These are phyloP conservation scores for Lithophane socia DNA, from an alignment of 2,888 invertebrate species.

Conservation along the genomic window DNA sequence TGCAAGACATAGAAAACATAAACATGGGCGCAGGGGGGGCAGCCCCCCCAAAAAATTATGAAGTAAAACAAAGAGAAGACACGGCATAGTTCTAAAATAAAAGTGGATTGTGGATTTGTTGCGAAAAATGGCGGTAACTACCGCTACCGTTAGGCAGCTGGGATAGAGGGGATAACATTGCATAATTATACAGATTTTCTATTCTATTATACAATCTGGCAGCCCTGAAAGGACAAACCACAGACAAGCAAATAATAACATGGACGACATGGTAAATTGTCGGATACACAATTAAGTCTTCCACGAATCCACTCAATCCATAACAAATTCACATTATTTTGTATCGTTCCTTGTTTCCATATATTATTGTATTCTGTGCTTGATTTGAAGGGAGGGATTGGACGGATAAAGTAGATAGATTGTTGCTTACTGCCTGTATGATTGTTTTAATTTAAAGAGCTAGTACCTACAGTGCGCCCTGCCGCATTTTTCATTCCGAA, in stretches of 20 bases:
- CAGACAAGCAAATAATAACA: conserved; percentile 37
- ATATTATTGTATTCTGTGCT: too few species aligned
- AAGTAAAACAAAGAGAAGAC: not conserved
- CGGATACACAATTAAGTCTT: conserved; percentile 13
- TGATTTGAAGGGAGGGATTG: not conserved
- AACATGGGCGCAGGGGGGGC: too few species aligned
- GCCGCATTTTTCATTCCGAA: too few species aligned
- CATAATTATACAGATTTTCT: not conserved
- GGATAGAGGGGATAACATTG: too few species aligned
- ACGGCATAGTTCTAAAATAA: not conserved
- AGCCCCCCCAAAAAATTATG: too few species aligned
- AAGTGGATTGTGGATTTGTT: not conserved
- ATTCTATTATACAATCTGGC: not conserved
- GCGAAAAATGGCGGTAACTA: not conserved
- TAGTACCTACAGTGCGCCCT: too few species aligned
- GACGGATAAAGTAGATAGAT: not conserved
- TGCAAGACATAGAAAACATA: too few species aligned
- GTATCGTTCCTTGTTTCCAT: too few species aligned
- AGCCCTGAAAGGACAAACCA: conserved; percentile 16
- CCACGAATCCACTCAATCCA: too few species aligned
- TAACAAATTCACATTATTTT: too few species aligned
- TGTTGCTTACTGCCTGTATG: not conserved
- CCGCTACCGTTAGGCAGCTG: not conserved
- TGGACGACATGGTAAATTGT: not conserved
- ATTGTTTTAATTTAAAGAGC: not conserved